These are phyloP conservation scores for Heliconius nattereri DNA, from an alignment of 1,140 invertebrate species.

Conservation along the genomic window DNA sequence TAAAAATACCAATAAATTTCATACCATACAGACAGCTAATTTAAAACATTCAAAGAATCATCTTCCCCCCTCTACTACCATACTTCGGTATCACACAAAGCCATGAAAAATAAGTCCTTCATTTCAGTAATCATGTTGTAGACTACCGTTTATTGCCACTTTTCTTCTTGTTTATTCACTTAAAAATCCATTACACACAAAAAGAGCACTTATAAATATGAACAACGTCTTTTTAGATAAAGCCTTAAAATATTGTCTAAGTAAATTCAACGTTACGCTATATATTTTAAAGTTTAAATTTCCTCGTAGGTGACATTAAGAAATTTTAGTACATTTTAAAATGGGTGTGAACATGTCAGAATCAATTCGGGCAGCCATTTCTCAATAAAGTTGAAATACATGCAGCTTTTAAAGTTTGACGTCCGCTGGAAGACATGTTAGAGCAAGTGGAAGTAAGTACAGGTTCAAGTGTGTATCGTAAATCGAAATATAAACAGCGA, in stretches of 20 bases:
- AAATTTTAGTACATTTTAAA: constrained; percentile 67
- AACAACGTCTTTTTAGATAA: constrained; percentile 57
- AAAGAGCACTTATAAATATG: constrained; percentile 74
- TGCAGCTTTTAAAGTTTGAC: constrained; percentile 76
- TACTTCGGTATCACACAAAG: constrained; percentile 22
- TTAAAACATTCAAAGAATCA: background rate
- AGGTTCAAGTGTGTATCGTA: constrained; percentile 3
- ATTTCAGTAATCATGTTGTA: constrained; percentile 43
- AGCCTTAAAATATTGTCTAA: constrained; percentile 29
- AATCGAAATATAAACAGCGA: constrained; percentile 16
- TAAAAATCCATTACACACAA: constrained; percentile 78
- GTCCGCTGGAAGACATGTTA: constrained; percentile 42
- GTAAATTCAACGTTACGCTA: constrained; percentile 37
- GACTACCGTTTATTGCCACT: constrained; percentile 48
- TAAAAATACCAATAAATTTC: too few species aligned
- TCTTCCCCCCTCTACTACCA: background rate
- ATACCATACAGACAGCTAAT: background rate
- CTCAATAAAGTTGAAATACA: constrained; percentile 69
- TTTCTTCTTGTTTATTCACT: constrained; percentile 72
- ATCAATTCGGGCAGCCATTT: constrained; percentile 74
- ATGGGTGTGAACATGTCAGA: constrained; percentile 64
- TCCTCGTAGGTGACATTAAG: constrained; percentile 30
- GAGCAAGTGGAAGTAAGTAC: constrained; percentile 22
- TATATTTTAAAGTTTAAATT: constrained; percentile 37
- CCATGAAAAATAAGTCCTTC: constrained; percentile 37